phyloP scores from a whole-genome alignment of 2,888 invertebrate genomes.

The Lepidonotus clava region DNA sequence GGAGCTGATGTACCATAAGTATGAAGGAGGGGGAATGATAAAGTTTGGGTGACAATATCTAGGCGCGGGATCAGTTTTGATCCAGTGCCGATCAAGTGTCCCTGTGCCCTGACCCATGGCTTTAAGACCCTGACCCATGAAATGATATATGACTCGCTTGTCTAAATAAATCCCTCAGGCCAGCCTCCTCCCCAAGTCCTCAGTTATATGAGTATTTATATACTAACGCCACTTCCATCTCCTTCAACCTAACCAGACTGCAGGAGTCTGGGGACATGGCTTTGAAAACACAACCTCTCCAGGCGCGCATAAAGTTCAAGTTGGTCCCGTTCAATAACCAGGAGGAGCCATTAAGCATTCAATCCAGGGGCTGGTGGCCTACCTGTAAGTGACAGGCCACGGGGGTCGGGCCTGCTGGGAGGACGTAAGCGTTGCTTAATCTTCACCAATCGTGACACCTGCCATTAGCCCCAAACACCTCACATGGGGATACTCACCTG shows the following conservation, averaged over 20 bases:
- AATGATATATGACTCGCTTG: slow-evolving; percentile 1
- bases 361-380: no score
- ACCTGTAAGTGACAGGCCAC: not conserved
- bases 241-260: not conserved
- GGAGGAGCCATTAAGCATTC: no score
- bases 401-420: not conserved
- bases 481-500: not conserved
- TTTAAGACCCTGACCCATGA: not conserved
- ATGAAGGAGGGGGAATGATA: no score
- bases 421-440: not conserved
- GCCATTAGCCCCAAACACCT: not conserved
- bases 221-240: not conserved
- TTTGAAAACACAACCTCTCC: not conserved
- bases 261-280: not conserved
- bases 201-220: not conserved
- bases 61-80: not conserved
- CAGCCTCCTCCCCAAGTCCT: not conserved
- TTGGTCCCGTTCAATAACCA: no score
- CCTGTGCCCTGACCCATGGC: not conserved
- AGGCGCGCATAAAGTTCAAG: not conserved
- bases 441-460: not conserved
- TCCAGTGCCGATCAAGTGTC: not conserved
- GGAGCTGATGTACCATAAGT: not conserved
- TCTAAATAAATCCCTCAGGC: not conserved
- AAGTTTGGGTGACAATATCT: not conserved